Conservation (phyloP, 2,888 invertebrate species). For the Oligia latruncula region DNA sequence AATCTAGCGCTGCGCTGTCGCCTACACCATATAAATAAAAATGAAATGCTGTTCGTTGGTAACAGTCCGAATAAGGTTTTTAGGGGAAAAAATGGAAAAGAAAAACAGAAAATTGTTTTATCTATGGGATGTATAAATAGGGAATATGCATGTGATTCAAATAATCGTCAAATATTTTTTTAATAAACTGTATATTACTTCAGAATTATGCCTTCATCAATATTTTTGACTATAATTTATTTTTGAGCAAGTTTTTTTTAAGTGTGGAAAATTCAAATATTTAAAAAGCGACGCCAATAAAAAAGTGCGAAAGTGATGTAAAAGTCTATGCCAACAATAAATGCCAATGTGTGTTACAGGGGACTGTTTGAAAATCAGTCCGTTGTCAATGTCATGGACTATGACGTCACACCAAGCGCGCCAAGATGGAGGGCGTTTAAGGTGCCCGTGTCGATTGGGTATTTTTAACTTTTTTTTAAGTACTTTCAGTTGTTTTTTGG, state of each 20-base stretch:
- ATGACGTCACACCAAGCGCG: not conserved
- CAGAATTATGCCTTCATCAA: too few species aligned
- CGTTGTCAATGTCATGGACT: not conserved
- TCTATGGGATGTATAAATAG: not conserved
- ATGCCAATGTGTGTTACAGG: not conserved
- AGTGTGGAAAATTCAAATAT: too few species aligned
- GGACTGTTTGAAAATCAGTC: not conserved
- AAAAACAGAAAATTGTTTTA: not conserved
- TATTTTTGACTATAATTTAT: too few species aligned
- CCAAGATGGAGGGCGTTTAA: not conserved
- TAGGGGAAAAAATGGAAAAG: not conserved
- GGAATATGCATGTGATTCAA: too few species aligned
- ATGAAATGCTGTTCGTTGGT: not conserved
- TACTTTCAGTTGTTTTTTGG: not conserved
- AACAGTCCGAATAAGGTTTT: not conserved
- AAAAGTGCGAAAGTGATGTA: not conserved
- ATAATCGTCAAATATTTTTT: too few species aligned
- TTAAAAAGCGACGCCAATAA: too few species aligned
- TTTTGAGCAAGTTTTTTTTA: too few species aligned
- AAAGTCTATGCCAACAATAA: not conserved
- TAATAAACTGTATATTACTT: too few species aligned
- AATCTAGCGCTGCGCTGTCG: slow-evolving; percentile 67
- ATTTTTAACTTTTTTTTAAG: not conserved
- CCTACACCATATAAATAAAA: slow-evolving; percentile 64
- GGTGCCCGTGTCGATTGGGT: not conserved